Base-by-base conservation (phyloP, 64 coral and sea anemone genomes). In the Dendronephthya gigantea region DNA sequence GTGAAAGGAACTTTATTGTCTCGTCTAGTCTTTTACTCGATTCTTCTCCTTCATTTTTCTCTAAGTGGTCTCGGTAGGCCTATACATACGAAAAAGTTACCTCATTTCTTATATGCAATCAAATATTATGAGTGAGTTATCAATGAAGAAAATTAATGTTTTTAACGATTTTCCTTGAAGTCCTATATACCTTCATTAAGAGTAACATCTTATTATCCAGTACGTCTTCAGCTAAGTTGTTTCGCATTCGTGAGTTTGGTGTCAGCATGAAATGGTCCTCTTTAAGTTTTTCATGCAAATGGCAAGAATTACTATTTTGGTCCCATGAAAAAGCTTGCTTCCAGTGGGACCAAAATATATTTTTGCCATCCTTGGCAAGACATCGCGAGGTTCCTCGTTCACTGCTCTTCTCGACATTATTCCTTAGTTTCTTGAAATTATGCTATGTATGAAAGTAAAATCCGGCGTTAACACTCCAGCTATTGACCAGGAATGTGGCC, bases 211-310 rank as follows among this genome's bases (percentile, higher is more conserved):
- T 49, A 28, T 31, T 49, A 39, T 41, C 27, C n/a, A 49, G 23
- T 41, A 4, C 38, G 28, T 84, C 38, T 84, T 49, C 83, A 25
- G 83, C 83, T 30, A 84, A 48, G 4, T 84, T 41, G 14, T 84
- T 84, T 22, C 41, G 14, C 83, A 84, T 84, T 48, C n/a, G 40
- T 31, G 49, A 49, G 16, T 27, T 9, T 49, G 83, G 83, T 25
- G 33, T 39, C 39, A 84, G 33, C 19, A 39, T 31, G 28, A 84
- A 84, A 39, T 84, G 83, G n/a, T 84, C 40, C 47, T 48, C 1
- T 49, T 31, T 84, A 31, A 84, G 83, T 31, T 84, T 84, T 49
- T 84, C 47, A 31, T 84, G 83, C 39, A 84, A 29, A 22, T 11
- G 38, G 0, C 40, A 30, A 22, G 83, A 84, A 30, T 45, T 84